Conservation (phyloP, 2,888 invertebrate species). For the Tryphoninae sp. region DNA sequence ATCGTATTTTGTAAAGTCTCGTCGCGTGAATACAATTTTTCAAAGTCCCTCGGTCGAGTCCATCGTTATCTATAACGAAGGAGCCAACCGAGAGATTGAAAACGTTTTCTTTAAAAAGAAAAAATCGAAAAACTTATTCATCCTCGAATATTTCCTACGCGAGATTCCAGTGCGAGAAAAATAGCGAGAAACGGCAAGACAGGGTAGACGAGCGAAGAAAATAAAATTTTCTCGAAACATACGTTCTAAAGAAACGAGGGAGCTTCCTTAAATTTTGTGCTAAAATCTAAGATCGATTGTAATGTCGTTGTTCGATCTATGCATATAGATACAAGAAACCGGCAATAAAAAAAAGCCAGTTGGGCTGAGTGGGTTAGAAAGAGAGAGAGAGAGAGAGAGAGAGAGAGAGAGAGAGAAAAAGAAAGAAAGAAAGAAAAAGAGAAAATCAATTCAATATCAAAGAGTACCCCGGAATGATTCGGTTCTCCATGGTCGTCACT, state of each 20-base stretch:
- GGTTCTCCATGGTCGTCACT: constrained; percentile 13
- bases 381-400: neutral
- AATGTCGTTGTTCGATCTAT: constrained; percentile 1
- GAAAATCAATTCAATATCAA: constrained; percentile 46
- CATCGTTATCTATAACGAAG: no score
- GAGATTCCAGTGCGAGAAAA: constrained; percentile 12
- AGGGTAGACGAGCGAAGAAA: constrained; percentile 1
- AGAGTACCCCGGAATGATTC: constrained; percentile 43
- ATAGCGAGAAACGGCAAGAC: neutral
- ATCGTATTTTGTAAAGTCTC: no score
- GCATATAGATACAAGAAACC: constrained; percentile 8
- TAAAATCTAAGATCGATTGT: constrained; percentile 30
- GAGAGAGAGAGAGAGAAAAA: neutral
- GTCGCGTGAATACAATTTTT: no score
- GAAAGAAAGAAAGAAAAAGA: neutral
- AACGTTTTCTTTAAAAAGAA: no score
- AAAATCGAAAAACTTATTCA: no score
- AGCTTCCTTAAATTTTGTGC: constrained; percentile 9
- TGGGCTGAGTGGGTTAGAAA: no score
- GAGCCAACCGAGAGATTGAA: no score
- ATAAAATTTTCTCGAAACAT: constrained; percentile 13
- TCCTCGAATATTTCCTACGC: neutral
- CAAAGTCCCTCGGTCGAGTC: no score
- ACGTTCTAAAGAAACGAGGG: neutral
- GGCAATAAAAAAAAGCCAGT: no score